phyloP scores from a whole-genome alignment of 2,888 invertebrate species.

The Tryphoninae sp. region DNA sequence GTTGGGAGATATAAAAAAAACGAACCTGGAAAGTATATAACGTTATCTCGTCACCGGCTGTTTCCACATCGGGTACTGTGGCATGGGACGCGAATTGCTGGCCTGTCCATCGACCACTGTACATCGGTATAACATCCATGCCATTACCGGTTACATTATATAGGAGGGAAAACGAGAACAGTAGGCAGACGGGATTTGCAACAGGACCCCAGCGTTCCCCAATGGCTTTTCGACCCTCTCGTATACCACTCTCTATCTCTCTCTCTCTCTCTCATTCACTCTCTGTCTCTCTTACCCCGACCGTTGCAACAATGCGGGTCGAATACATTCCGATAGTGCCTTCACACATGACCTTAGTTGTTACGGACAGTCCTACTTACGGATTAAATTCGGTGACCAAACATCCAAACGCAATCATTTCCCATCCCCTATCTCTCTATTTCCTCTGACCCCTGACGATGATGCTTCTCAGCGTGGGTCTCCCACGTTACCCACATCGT shows the following conservation, averaged over 20 bases:
- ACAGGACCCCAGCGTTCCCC: background rate
- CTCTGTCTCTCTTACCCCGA: too few relatives aligned
- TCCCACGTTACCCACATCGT: background rate
- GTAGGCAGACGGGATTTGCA: slow-evolving; percentile 1
- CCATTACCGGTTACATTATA: background rate
- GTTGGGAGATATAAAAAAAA: slow-evolving; percentile 28
- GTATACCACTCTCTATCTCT: background rate
- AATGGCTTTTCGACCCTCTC: slow-evolving; percentile 33
- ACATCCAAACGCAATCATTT: slow-evolving; percentile 36
- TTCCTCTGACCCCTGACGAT: slow-evolving; percentile 1
- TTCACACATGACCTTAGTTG: background rate
- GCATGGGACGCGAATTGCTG: slow-evolving; percentile 34
- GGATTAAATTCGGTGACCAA: slow-evolving; percentile 17
- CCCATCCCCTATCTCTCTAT: slow-evolving; percentile 11
- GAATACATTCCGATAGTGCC: slow-evolving; percentile 5
- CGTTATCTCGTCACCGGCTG: slow-evolving; percentile 41
- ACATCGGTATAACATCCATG: background rate
- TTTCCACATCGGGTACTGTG: slow-evolving; percentile 40
- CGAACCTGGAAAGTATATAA: background rate
- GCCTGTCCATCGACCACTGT: slow-evolving; percentile 33
- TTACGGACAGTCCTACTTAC: slow-evolving; percentile 29
- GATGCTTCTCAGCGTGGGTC: background rate
- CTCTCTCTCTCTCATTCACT: background rate
- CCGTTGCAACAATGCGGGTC: background rate
- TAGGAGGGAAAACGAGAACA: slow-evolving; percentile 1